phyloP scores from a whole-genome alignment of 1,140 invertebrate species.

The Temnothorax curvispinosus region DNA sequence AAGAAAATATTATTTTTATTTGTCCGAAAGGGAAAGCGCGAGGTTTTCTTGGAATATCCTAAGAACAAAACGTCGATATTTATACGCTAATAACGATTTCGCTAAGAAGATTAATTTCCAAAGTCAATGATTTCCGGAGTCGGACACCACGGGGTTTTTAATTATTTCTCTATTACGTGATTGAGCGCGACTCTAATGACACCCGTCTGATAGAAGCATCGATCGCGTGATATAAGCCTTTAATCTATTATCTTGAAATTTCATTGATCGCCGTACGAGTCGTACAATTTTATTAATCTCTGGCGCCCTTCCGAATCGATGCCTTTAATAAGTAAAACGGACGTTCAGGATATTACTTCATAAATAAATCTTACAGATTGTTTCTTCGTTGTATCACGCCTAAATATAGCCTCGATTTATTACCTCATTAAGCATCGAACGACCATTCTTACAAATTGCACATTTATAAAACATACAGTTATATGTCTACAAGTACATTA shows the following conservation, averaged over 20 bases:
- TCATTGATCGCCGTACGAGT: not conserved
- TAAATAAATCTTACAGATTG: not conserved
- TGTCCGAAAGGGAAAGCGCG: not conserved
- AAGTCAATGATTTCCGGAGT: not conserved
- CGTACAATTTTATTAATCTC: not conserved
- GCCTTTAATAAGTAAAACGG: not conserved
- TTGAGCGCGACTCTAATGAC: conserved; percentile 11
- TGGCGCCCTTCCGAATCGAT: not conserved
- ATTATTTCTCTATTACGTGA: conserved; percentile 46
- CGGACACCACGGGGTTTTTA: not conserved
- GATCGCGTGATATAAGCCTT: not conserved
- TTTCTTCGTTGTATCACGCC: not conserved
- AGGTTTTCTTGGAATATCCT: not conserved
- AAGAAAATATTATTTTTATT: not conserved
- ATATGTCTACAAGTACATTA: not conserved
- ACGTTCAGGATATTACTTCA: not conserved
- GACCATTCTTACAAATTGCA: not conserved
- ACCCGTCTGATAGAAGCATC: conserved; percentile 8
- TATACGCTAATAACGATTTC: conserved; percentile 8
- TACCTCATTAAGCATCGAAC: not conserved
- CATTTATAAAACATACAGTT: not conserved
- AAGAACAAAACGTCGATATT: not conserved
- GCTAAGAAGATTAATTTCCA: not conserved
- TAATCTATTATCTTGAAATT: conserved; percentile 7
- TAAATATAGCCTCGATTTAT: not conserved